A percentile compares a stretch with the other conserved stretches of the same genome.
These are phyloP conservation scores for Papilio helenus DNA, from an alignment of 1,140 invertebrate genomes.

Conservation along the genomic window DNA sequence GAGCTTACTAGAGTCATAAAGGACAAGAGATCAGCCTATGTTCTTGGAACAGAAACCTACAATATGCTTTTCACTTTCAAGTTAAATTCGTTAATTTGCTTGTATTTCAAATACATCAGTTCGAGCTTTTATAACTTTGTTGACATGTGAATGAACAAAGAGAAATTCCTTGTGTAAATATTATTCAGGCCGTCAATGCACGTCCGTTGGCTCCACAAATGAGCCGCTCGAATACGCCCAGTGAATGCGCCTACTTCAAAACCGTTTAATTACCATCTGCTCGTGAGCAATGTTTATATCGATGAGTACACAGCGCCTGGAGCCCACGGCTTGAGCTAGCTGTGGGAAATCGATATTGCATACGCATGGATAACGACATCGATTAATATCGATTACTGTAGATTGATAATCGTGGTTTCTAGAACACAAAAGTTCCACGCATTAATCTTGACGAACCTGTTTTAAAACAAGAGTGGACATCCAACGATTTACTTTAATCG, in stretches of 20 bases:
- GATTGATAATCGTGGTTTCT: not conserved
- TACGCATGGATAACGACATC: not conserved
- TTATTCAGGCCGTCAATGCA: conserved; percentile 34
- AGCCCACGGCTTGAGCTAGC: not conserved
- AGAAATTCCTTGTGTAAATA: conserved; percentile 35
- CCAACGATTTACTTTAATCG: not conserved
- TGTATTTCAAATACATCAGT: conserved; percentile 47
- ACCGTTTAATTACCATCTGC: conserved; percentile 34
- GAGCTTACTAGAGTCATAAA: not conserved
- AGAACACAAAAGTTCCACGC: not conserved
- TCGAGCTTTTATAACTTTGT: conserved; percentile 50
- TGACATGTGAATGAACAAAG: conserved; percentile 49
- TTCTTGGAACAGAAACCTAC: not conserved
- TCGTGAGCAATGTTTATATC: conserved; percentile 37
- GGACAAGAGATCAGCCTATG: not conserved
- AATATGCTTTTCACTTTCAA: not conserved
- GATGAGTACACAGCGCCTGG: conserved; percentile 3
- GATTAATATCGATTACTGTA: not conserved
- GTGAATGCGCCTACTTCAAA: conserved; percentile 36
- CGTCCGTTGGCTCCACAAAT: conserved; percentile 33
- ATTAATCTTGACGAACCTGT: not conserved
- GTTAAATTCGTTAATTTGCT: conserved; percentile 40
- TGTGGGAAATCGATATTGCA: conserved; percentile 19
- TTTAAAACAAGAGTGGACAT: not conserved
- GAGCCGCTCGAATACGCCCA: conserved; percentile 38